Evolutionary conservation across 1,140 invertebrate species (phyloP), one percentile per base, ranked within the genome.

Genomic region (Bombus breviceps): DNA sequence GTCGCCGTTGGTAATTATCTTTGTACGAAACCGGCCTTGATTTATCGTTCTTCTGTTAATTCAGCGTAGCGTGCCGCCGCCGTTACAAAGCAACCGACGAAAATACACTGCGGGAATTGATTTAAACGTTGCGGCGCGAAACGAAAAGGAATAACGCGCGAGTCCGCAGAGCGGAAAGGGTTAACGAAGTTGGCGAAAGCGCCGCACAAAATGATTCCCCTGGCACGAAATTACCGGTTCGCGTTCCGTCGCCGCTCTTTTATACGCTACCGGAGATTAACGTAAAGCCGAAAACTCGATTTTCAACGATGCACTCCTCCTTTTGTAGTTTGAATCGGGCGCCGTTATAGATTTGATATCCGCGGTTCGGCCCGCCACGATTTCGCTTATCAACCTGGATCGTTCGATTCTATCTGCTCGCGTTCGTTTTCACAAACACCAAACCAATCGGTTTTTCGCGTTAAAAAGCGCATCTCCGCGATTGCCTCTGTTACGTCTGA

Each of bases 261-360:
- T 59, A 76, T 47, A 59, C 74, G 53, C 34, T 59, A 13, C 53
- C 74, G 74, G 74, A 76, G 47, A 76, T 76, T 76, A 76, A 76
- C 74, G 53, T 25, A 39, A 62, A 62, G 74, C 74, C 53, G 74
- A 76, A 76, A 76, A 76, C 74, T 76, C 74, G 75, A 77, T 77
- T 77, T 62, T 62, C 75, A 32, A 62, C 76, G 39, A 78, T 32
- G 18, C n/a, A 1, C 75, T 41, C n/a, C 59, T 78, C 39, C 76
- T 78, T 79, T 69, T 80, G 43, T 80, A 39, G 25, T 69, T 39
- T 53, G 68, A 69, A 39, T 71, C 68, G 74, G 43, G 28, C 85
- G n/a, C 66, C 81, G 85, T 83, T 83, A 83, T 78, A 78, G 85
- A 86, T 88, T 81, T 62, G 73, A 87, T 88, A 87, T 87, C 74